phyloP scores from a whole-genome alignment of 2,888 invertebrate genomes.

The Orchesellides sinensis region DNA sequence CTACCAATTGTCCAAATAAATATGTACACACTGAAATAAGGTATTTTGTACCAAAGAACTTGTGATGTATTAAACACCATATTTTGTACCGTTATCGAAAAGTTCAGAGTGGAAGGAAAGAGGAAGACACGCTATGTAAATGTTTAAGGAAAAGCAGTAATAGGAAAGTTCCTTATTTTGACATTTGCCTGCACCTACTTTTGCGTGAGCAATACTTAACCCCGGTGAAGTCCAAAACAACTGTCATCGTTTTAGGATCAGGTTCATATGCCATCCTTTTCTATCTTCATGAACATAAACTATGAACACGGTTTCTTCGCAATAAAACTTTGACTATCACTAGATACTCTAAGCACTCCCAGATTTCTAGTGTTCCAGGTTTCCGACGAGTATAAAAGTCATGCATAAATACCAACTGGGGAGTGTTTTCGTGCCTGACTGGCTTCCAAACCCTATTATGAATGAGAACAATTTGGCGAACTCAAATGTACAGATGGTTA shows the following conservation, averaged over 20 bases:
- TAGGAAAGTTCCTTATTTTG: constrained; percentile 20
- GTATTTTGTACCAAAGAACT: too few relatives aligned
- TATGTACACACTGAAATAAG: too few relatives aligned
- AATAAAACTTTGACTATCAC: not conserved
- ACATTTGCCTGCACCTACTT: not conserved
- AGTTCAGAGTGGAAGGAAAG: not conserved
- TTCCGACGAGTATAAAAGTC: not conserved
- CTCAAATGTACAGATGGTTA: too few relatives aligned
- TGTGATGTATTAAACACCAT: too few relatives aligned
- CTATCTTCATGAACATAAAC: not conserved
- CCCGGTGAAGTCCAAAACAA: not conserved
- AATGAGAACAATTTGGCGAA: not conserved
- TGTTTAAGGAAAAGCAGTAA: not conserved
- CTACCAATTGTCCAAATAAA: not conserved
- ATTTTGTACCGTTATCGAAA: constrained; percentile 17
- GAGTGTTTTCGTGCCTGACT: not conserved
- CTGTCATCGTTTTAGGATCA: not conserved
- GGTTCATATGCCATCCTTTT: not conserved
- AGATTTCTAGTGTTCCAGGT: not conserved
- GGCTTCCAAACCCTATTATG: not conserved
- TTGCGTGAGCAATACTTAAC: not conserved
- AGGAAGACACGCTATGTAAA: constrained; percentile 15
- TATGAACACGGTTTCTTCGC: not conserved
- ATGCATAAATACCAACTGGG: not conserved
- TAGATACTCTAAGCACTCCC: not conserved